Base-by-base conservation (phyloP, 2,888 invertebrate genomes). In the Lithophane semibrunnea region DNA sequence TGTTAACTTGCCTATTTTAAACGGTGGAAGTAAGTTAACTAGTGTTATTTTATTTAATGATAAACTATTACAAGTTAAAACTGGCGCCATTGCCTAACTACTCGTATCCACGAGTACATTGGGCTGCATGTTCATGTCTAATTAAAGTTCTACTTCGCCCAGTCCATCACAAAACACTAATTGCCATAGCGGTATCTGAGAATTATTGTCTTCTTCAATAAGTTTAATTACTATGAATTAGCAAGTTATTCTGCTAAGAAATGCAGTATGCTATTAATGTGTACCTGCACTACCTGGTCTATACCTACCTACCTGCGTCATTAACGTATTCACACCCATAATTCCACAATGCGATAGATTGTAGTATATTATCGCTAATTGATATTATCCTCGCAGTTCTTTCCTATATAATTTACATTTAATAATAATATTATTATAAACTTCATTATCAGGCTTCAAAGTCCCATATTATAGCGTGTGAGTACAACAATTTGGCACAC, bases 161-260 rank as follows among this genome's bases (percentile, higher is more conserved):
- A 16, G 44, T 72, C 44, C 42, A 64, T 42, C 24, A 42, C 58
- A 66, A 69, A 70, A 63, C 42, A 75, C 49, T 63, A 47, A 66
- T 70, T 75, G n/a, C 29, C 8, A 58, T n/a, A n/a, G 52, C n/a
- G 37, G 54, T 61, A 29, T 71, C 67, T 79, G n/a, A 64, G 61
- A 79, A 73, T 63, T 44, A 67, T 64, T 61, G 60, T 74, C 47
- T 63, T 74, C 37, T 60, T 75, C 18, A 63, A 54, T 74, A 71
- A 21, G 7, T 67, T 63, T 68, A 68, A 72, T 71, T 29, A 69
- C 52, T 52, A 56, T 44, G n/a, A 58, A 75, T 85, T 69, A 73
- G 18, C 65, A 65, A 52, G 42, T 63, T 47, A 12, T 7, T 70
- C 24, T 66, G 13, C 7, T 58, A 49, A 21, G n/a, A 60, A 24